These are phyloP conservation scores for Mustelus asterias DNA, from an alignment of 2,113 vertebrate genomes.

Conservation along the genomic window DNA sequence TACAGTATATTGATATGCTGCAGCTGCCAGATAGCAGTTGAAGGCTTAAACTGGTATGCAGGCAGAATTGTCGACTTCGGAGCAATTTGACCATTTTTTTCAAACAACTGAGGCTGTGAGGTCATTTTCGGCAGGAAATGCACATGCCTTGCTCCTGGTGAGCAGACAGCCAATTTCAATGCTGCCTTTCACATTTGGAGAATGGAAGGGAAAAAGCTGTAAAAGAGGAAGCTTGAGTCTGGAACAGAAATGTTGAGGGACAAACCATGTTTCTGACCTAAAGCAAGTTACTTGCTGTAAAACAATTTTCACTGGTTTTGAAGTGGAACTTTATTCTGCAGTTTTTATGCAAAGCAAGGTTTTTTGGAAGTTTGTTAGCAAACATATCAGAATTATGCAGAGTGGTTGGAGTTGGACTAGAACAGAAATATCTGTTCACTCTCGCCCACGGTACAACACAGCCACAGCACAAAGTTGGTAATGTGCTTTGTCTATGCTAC, in stretches of 20 bases:
- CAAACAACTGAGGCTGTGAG: neutral
- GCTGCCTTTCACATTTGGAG: slow-evolving; percentile 14
- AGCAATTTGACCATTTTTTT: slow-evolving; percentile 24
- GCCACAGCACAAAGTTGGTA: neutral
- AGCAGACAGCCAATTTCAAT: slow-evolving; percentile 32
- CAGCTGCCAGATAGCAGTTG: slow-evolving; percentile 24
- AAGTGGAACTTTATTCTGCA: neutral
- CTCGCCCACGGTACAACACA: neutral
- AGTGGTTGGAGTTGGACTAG: neutral
- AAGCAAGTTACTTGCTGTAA: neutral
- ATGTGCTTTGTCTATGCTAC: neutral
- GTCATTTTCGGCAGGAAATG: slow-evolving; percentile 25
- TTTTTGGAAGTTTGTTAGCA: neutral
- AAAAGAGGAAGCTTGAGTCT: neutral
- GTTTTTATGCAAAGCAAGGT: neutral
- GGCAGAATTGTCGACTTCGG: slow-evolving; percentile 20
- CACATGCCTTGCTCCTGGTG: slow-evolving; percentile 33
- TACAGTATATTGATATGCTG: neutral
- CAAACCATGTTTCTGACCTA: slow-evolving; percentile 6
- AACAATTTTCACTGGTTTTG: neutral
- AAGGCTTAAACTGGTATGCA: slow-evolving; percentile 21
- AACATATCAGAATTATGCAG: neutral
- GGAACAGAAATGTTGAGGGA: neutral
- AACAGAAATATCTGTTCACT: neutral
- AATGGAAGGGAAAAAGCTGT: slow-evolving; percentile 14